These are phyloP conservation scores for Cephus sareptanus DNA, from an alignment of 2,888 invertebrate species.

Conservation along the genomic window DNA sequence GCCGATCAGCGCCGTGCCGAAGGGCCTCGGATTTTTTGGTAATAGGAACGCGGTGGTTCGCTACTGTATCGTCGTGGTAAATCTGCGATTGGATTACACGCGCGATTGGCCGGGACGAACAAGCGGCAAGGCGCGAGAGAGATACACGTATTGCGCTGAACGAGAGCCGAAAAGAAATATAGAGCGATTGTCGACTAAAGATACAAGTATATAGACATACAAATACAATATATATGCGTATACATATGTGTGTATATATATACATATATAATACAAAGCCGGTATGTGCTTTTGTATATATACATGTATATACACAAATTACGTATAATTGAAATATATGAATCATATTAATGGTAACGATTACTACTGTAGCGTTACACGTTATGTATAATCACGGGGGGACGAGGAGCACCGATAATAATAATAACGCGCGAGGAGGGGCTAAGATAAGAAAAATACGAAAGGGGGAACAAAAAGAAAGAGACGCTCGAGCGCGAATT, in stretches of 20 bases:
- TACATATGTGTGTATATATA: slow-evolving; percentile 3
- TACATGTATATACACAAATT: slow-evolving; percentile 21
- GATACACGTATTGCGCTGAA: neutral
- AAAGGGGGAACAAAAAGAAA: neutral
- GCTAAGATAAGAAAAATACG: neutral
- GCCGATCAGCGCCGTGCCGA: neutral
- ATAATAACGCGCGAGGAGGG: neutral
- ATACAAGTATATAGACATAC: neutral
- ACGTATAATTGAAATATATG: slow-evolving; percentile 36
- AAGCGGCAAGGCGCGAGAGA: neutral
- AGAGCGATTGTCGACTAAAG: neutral
- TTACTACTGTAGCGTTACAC: no score
- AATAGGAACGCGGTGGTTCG: neutral
- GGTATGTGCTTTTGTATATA: slow-evolving; percentile 5
- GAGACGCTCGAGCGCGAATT: neutral
- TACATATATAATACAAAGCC: slow-evolving; percentile 12
- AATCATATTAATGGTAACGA: slow-evolving; percentile 32
- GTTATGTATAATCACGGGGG: no score
- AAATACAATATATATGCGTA: neutral
- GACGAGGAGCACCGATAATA: neutral
- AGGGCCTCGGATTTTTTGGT: neutral
- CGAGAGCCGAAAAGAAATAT: neutral
- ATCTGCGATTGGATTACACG: neutral
- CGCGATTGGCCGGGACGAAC: neutral
- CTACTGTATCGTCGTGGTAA: neutral